Base-by-base conservation (phyloP, 2,113 vertebrate genomes). In the Crotalus horridus region DNA sequence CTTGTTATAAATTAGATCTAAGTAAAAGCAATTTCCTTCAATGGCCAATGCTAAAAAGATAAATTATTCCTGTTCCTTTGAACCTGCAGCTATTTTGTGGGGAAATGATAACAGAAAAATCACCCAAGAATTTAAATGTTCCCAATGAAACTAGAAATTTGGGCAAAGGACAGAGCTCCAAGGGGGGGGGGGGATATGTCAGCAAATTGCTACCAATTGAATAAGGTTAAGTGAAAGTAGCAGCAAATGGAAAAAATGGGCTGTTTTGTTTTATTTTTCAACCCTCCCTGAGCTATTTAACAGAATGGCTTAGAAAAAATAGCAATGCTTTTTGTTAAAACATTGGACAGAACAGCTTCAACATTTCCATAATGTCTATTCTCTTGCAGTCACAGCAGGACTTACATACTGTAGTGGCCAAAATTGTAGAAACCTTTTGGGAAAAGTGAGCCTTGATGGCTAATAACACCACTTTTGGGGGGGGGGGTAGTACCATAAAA, bases 141-240 rank as follows among this genome's bases (percentile, higher is more conserved):
- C 54, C 61, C 91, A 90, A 46, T 89, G 93, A 96, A 96, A 95
- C 91, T 93, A 92, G 95, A 96, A 96, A 95, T 95, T 89, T 95
- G 89, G 69, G 56, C 93, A 0, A 0, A 94, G 94, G 95, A 17
- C 89, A 96, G 91, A 59, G 91, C 54, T 88, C 92, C 92, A 91
- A 91, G 91, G 29, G 23, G 43, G 54, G 6, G 6, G 20, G 10
- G 39, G 92, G 94, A n/a, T 61, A 59, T 87, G 89, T 93, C 94
- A 94, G 92, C 93, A 93, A 94, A 81, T 17, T 94, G 29, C 89
- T 29, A 90, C 86, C 91, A 59, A 93, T 61, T 55, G 23, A 64
- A 87, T 55, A 91, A 95, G 93, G 86, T 89, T n/a, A 58, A 93
- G 93, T 91, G 89, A 96, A 95, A 93, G 53, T 94, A 93, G 92